A percentile compares a stretch with the other conserved stretches of the same genome.
Conservation (phyloP, 2,888 invertebrate species). For the Epinotia nisella region DNA sequence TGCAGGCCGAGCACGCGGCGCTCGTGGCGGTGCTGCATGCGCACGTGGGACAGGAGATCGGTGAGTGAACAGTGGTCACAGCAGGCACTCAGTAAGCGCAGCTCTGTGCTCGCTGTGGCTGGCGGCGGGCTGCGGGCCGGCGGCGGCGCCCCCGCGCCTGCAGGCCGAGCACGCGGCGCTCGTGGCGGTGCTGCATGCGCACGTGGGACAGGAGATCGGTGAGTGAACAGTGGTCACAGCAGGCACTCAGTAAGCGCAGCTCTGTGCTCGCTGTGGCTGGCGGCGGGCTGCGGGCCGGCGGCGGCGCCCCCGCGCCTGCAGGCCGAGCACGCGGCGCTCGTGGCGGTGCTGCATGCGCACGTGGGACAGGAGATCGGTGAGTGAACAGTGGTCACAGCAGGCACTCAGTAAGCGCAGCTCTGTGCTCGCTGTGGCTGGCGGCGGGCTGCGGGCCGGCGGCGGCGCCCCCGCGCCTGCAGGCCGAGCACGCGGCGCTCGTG, state of each 20-base stretch:
- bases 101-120: slow-evolving; percentile 88
- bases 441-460: slow-evolving; percentile 86
- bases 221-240: slow-evolving; percentile 88
- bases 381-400: background rate
- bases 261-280: no score
- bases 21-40: slow-evolving; percentile 93
- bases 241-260: slow-evolving; percentile 87
- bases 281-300: no score
- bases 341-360: no score
- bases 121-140: slow-evolving; percentile 87
- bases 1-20: slow-evolving; percentile 93
- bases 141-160: slow-evolving; percentile 89
- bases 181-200: slow-evolving; percentile 93
- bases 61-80: slow-evolving; percentile 92
- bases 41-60: slow-evolving; percentile 89
- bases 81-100: slow-evolving; percentile 93
- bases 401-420: slow-evolving; percentile 82
- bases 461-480: slow-evolving; percentile 88
- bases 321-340: no score
- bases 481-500: slow-evolving; percentile 92
- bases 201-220: slow-evolving; percentile 86
- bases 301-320: no score
- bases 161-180: slow-evolving; percentile 93
- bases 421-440: slow-evolving; percentile 88
- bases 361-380: no score